Evolutionary conservation across 2,888 invertebrate genomes (phyloP).

Genomic region (Lordiphosa fenestrarum): DNA sequence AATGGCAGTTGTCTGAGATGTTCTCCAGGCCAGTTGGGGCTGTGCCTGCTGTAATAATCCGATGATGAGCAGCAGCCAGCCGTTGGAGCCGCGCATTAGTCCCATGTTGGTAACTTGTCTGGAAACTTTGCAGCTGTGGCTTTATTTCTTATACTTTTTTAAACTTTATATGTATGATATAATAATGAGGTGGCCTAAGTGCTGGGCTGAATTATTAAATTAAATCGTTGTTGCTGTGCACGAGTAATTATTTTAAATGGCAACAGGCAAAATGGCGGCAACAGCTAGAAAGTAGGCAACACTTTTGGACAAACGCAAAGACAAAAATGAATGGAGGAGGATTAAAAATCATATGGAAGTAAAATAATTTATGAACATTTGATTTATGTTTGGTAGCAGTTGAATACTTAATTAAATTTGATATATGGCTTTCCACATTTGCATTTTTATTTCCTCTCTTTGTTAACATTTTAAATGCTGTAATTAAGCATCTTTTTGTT

Average conservation of each 20-base stretch:
- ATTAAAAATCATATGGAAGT: not conserved
- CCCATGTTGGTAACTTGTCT: slow-evolving; percentile 71
- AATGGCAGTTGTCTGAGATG: slow-evolving; percentile 11
- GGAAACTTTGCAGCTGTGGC: slow-evolving; percentile 47
- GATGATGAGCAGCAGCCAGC: slow-evolving; percentile 76
- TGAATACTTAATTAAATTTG: slow-evolving; percentile 26
- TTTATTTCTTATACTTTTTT: slow-evolving; percentile 5
- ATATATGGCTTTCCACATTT: no score
- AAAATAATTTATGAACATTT: not conserved
- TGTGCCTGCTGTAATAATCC: slow-evolving; percentile 73
- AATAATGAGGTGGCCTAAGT: slow-evolving; percentile 54
- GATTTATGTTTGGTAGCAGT: slow-evolving; percentile 6
- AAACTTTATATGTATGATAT: slow-evolving; percentile 13
- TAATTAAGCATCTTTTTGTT: slow-evolving; percentile 33
- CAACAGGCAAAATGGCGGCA: slow-evolving; percentile 14
- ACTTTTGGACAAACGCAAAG: slow-evolving; percentile 13
- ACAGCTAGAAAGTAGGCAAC: slow-evolving; percentile 49
- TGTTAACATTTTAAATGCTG: slow-evolving; percentile 15
- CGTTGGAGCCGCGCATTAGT: slow-evolving; percentile 74
- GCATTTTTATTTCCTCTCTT: not conserved
- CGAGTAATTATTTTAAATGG: slow-evolving; percentile 63
- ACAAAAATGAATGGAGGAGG: not conserved
- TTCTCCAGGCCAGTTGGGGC: slow-evolving; percentile 27
- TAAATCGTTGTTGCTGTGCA: slow-evolving; percentile 37
- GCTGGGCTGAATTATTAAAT: slow-evolving; percentile 64